Base-by-base conservation (phyloP, 2,797 vertebrate genomes). In the Lates japonicus region DNA sequence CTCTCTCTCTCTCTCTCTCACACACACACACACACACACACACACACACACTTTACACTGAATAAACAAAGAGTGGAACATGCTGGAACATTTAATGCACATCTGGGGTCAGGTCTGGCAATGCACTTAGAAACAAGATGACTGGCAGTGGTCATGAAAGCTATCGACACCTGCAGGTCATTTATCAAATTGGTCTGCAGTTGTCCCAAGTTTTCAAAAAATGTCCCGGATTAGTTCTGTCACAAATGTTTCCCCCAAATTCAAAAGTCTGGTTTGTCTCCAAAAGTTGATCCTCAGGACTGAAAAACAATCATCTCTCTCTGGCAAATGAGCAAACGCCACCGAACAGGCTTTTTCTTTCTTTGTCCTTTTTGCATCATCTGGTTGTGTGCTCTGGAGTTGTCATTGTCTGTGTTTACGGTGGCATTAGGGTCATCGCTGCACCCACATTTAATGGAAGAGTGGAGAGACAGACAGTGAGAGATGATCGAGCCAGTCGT, bases 91-190 rank as follows among this genome's bases (percentile, higher is more conserved):
- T 90, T 92, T 93, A 92, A 84, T 90, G 87, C 39, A 77, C 82
- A 83, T 92, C 70, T 80, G 85, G 87, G 91, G 83, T 88, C 88
- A 82, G 54, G 94, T 92, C 90, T 93, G 92, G 83, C 82, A 88
- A 92, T 83, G 83, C 87, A 86, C 88, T 93, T 85, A 90, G 82
- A 89, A 89, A 77, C 81, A 83, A 90, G 89, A 86, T 74, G 84
- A 83, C 80, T 68, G 78, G 71, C 48, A 51, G 70, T 78, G 73
- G 78, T 87, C 83, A 62, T 70, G 83, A 88, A 91, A 87, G 81
- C 81, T 73, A 76, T 83, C 49, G 48, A 82, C 92, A 93, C 84
- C 91, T 90, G 90, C 83, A 90, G 75, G 85, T 91, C 90, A 91
- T 96, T 93, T 88, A 90, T 94, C 89, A 95, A 87, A 84, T 83